Evolutionary conservation across 2,113 vertebrate species (phyloP).

Genomic region (Condylura cristata): DNA sequence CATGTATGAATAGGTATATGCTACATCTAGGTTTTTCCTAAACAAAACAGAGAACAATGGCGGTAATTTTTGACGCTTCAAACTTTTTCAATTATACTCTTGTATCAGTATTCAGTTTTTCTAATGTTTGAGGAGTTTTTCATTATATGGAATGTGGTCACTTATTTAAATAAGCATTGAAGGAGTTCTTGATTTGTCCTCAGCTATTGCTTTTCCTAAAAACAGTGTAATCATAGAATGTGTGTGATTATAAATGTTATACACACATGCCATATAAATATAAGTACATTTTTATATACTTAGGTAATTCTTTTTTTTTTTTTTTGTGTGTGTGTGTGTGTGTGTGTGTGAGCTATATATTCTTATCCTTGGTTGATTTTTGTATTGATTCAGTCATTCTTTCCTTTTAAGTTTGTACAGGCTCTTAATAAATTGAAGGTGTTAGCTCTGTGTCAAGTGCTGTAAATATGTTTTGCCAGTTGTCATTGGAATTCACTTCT

Average conservation of each 20-base stretch:
- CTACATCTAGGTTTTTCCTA: neutral
- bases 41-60: neutral
- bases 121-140: neutral
- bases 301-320: neutral
- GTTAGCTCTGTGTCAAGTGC: conserved; percentile 49
- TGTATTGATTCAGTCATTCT: conserved; percentile 15
- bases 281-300: conserved; percentile 1
- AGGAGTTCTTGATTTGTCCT: neutral
- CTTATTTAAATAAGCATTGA: neutral
- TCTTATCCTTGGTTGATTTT: neutral
- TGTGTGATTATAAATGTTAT: neutral
- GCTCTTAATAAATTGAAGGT: conserved; percentile 45
- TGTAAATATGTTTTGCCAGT: conserved; percentile 65
- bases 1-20: neutral
- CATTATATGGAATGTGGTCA: neutral
- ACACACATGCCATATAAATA: neutral
- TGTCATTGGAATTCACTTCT: conserved; percentile 54
- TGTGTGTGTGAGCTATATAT: neutral
- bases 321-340: no score
- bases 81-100: neutral
- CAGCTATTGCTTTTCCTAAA: neutral
- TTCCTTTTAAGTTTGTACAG: conserved; percentile 31
- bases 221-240: neutral
- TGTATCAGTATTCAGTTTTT: neutral
- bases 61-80: neutral